Base-by-base conservation (phyloP, 2,888 invertebrate genomes). In the Drosophila conformis region DNA sequence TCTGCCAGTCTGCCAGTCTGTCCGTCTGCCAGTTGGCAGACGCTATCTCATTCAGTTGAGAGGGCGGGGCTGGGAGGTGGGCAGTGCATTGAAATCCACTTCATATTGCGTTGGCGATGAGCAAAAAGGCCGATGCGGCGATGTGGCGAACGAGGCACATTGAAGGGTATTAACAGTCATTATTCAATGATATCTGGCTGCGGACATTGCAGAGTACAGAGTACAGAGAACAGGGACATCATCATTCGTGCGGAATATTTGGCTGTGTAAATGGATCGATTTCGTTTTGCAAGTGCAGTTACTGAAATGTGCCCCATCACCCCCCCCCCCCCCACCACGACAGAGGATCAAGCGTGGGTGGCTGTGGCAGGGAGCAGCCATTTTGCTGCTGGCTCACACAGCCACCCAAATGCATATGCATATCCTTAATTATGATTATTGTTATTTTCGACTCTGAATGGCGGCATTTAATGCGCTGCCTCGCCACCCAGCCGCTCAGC, bases 141-240 rank as follows among this genome's bases (percentile, higher is more conserved):
- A 54, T 59, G 54, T 40, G 57, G 53, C 56, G 53, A 62, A 66
- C 25, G 56, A 56, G 70, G 69, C 83, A 91, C 90, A 91, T 90
- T 91, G 92, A 91, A 90, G 89, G 91, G 91, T 91, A 91, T 92
- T 92, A 92, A 92, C 91, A 92, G 91, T 91, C 91, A 92, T 91
- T 91, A 91, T 92, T 91, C 91, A 92, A 91, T 92, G 91, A 91
- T 91, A 91, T 91, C 92, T 89, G 87, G 80, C 82, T 78, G 88
- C 80, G 90, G 88, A 87, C 87, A 89, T 85, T 85, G 88, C 87
- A 79, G 86, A 36, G 36, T 3, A 33, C 87, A 79, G 86, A 36
- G 36, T 6, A 33, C 87, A 79, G 86, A 15, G 46, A 80, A 84
- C 82, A 73, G 84, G 84, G 80, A 89, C 88, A 90, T 90, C 88